Base-by-base conservation (phyloP, 2,797 vertebrate genomes). In the Acanthopagrus latus region DNA sequence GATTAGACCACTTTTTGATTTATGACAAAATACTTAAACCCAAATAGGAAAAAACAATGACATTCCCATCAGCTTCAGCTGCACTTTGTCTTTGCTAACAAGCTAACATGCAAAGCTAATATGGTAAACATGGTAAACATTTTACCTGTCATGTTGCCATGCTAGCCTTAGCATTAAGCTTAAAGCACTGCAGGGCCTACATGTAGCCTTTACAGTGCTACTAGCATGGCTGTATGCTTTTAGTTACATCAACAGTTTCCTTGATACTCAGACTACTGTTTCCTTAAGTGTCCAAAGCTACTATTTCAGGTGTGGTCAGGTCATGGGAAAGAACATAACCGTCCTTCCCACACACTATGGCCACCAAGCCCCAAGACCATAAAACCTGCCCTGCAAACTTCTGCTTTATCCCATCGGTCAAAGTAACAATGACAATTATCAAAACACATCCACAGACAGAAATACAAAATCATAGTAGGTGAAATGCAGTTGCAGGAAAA, bases 321-420 rank as follows among this genome's bases (percentile, higher is more conserved):
- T 4, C 55, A 70, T 46, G 47, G 6, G 66, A 80, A 71, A 62
- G 23, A n/a, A 2, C 25, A 27, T 18, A 57, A 60, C 38, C 2
- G 18, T 52, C 11, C 50, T 44, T 59, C 51, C 63, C 74, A 58
- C 52, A 58, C 56, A 58, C 43, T 46, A 0, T 44, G 14, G 54
- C 23, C 29, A 9, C 7, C 4, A 38, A 66, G 56, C 25, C 50
- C 58, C 71, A 47, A 79, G 81, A 58, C 75, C 43, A 78, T 81
- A 65, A 81, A 80, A 65, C 44, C 9, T 20, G 33, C 52, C 12
- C 29, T 41, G 13, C 20, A 52, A 16, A 14, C 43, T 18, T 38
- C 44, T 33, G 2, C 50, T 51, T 66, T 21, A 55, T 16, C 12
- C 10, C 0, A 0, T 27, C 0, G 3, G 44, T 69, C 44, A 74